phyloP scores from a whole-genome alignment of 2,797 vertebrate genomes.

The Oreochromis mossambicus region DNA sequence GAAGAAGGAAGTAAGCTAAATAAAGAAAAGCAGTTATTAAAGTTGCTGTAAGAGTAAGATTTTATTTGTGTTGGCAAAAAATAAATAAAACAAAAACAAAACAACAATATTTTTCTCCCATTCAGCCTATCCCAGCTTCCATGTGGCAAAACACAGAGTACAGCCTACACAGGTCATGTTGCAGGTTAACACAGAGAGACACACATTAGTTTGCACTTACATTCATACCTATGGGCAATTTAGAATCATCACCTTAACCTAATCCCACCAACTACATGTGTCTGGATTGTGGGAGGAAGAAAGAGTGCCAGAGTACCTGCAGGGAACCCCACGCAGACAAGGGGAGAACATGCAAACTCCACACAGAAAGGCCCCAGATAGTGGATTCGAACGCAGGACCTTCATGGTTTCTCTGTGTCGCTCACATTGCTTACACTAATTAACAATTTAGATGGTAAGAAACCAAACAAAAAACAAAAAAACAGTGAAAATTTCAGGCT shows the following conservation, averaged over 20 bases:
- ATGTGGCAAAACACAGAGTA: neutral
- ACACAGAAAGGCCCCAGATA: neutral
- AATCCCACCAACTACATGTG: neutral
- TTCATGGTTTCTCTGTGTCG: neutral
- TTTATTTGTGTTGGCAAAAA: neutral
- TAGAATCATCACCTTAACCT: neutral
- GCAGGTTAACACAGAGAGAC: neutral
- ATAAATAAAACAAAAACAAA: neutral
- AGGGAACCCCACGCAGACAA: neutral
- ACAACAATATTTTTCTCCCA: neutral
- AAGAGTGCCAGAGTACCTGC: neutral
- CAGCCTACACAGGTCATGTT: neutral
- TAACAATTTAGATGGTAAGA: neutral
- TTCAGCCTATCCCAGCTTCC: neutral
- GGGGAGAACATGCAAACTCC: neutral
- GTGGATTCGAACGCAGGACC: neutral
- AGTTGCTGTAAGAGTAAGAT: neutral
- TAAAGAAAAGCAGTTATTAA: neutral
- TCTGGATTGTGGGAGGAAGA: neutral
- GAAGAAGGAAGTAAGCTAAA: neutral
- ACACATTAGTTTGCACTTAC: neutral
- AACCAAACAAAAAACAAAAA: neutral
- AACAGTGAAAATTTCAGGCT: neutral
- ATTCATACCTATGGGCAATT: neutral
- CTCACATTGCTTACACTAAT: neutral